Evolutionary conservation across 2,797 vertebrate species (phyloP).

Genomic region (Diplodus puntazzo): DNA sequence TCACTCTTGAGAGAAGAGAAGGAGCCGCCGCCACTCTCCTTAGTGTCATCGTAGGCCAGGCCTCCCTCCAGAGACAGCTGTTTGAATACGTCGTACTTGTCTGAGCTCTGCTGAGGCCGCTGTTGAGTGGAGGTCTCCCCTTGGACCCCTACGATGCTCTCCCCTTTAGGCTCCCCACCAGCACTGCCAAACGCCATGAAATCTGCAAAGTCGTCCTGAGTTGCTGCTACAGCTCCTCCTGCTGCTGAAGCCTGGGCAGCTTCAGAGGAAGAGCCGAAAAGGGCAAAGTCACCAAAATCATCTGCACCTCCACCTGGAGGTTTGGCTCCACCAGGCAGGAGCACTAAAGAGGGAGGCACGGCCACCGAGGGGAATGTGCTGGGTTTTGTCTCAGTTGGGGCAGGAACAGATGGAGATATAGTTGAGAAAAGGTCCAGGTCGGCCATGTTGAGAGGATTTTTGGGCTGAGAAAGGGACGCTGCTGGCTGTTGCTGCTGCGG

Average conservation of each 20-base stretch:
- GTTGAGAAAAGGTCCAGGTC: slow-evolving; percentile 96
- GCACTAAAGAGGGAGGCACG: slow-evolving; percentile 72
- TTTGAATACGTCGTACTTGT: slow-evolving; percentile 95
- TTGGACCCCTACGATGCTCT: slow-evolving; percentile 53
- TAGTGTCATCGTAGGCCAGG: slow-evolving; percentile 87
- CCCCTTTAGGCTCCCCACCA: slow-evolving; percentile 76
- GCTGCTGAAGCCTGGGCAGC: slow-evolving; percentile 63
- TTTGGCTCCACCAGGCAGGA: slow-evolving; percentile 81
- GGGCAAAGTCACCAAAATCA: slow-evolving; percentile 96
- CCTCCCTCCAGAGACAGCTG: slow-evolving; percentile 93
- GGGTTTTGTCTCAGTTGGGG: slow-evolving; percentile 83
- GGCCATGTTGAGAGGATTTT: slow-evolving; percentile 91
- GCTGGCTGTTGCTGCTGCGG: slow-evolving; percentile 81
- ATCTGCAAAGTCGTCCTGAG: slow-evolving; percentile 97
- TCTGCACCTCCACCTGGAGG: slow-evolving; percentile 84
- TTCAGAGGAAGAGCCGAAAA: slow-evolving; percentile 88
- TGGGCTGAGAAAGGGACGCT: slow-evolving; percentile 88
- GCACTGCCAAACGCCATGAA: slow-evolving; percentile 95
- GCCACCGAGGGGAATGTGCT: slow-evolving; percentile 83
- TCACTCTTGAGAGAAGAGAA: slow-evolving; percentile 88
- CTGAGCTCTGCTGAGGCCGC: slow-evolving; percentile 75
- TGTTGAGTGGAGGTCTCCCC: slow-evolving; percentile 64
- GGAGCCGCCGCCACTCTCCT: slow-evolving; percentile 86
- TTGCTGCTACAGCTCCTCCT: slow-evolving; percentile 79
- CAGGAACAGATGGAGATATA: slow-evolving; percentile 74